Percentiles rank a stretch among this genome's conserved stretches.
Conservation (phyloP, 1,140 invertebrate genomes). For the Drosophila santomea region DNA sequence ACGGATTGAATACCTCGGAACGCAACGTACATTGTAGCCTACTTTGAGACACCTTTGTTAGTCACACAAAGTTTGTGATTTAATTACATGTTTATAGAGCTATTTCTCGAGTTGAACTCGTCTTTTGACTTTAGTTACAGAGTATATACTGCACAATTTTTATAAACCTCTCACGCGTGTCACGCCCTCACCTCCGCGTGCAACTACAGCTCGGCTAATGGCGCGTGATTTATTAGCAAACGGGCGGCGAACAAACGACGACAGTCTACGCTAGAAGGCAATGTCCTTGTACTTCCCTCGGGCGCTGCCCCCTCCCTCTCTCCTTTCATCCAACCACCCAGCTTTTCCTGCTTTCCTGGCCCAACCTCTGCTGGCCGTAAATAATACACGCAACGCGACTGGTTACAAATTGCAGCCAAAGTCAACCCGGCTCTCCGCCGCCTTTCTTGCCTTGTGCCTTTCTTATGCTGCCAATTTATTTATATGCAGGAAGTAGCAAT, state of each 20-base stretch:
- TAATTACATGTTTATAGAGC: too few species aligned
- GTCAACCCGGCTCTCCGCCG: conserved; percentile 43
- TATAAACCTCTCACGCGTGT: conserved; percentile 32
- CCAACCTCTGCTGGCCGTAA: conserved; percentile 53
- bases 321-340: conserved; percentile 7
- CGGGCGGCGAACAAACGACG: conserved; percentile 45
- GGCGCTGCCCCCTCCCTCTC: conserved; percentile 1
- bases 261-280: conserved; percentile 59
- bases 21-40: too few species aligned
- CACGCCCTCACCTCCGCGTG: conserved; percentile 13
- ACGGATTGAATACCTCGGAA: too few species aligned
- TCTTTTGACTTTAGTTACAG: background rate
- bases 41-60: too few species aligned
- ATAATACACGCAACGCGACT: conserved; percentile 80
- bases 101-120: too few species aligned
- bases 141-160: background rate
- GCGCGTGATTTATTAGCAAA: conserved; percentile 79
- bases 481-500: conserved; percentile 76
- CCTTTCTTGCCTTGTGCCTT: conserved; percentile 1
- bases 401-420: conserved; percentile 73
- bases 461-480: conserved; percentile 58
- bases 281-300: conserved; percentile 33
- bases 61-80: too few species aligned
- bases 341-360: background rate
- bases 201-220: conserved; percentile 64